A percentile compares a stretch with the other conserved stretches of the same genome.
Conservation (phyloP, 2,888 invertebrate genomes). For the Stictocephala bisonia region DNA sequence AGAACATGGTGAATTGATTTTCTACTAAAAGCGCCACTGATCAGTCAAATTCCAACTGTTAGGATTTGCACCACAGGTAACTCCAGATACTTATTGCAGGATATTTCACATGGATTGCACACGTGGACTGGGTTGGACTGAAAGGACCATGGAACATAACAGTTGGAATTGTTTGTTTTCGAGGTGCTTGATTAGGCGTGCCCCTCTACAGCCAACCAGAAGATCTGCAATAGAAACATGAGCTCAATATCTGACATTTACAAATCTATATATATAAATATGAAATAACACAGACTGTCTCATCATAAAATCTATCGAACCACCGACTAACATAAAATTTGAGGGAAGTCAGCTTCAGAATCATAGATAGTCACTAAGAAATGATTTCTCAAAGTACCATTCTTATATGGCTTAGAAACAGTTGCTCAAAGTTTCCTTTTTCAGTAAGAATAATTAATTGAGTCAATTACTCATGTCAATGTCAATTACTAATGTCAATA, state of each 20-base stretch:
- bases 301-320: too few species aligned
- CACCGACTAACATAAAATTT: too few species aligned
- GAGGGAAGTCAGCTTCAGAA: too few species aligned
- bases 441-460: too few species aligned
- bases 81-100: too few species aligned
- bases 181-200: constrained; percentile 8
- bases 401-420: too few species aligned
- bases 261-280: background rate
- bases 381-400: too few species aligned
- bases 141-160: constrained; percentile 22
- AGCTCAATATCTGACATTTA: background rate
- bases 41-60: constrained; percentile 34
- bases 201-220: constrained; percentile 10
- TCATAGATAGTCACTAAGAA: too few species aligned
- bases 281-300: background rate
- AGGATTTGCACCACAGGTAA: background rate
- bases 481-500: too few species aligned
- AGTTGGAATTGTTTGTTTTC: constrained; percentile 8
- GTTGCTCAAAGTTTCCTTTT: too few species aligned
- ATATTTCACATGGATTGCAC: constrained; percentile 26
- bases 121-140: background rate
- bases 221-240: background rate
- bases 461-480: too few species aligned
- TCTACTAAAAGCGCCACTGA: constrained; percentile 35
- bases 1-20: constrained; percentile 41